phyloP scores from a whole-genome alignment of 2,113 vertebrate species.

The Chloebia gouldiae region DNA sequence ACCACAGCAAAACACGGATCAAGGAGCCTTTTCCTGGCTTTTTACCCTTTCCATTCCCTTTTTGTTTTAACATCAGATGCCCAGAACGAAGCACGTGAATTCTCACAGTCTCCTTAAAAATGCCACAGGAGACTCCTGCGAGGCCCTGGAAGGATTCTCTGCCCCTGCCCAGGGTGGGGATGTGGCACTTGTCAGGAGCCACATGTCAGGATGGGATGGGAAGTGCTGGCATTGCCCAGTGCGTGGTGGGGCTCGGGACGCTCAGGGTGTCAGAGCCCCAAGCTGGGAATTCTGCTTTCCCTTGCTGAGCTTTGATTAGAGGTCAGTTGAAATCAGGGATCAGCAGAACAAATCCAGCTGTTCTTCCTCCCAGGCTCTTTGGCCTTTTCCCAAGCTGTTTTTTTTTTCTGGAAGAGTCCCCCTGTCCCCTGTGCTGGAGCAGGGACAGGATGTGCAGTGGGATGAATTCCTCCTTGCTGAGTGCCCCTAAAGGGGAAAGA shows the following conservation, averaged over 20 bases:
- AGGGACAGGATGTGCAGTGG: background rate
- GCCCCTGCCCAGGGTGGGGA: rapidly evolving
- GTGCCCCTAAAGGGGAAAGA: rapidly evolving
- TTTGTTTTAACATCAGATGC: background rate
- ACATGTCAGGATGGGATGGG: rapidly evolving
- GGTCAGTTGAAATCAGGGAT: background rate
- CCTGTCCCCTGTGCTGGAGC: rapidly evolving
- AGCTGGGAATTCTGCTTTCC: background rate
- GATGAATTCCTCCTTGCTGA: background rate
- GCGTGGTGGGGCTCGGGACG: rapidly evolving
- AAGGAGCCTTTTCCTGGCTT: background rate
- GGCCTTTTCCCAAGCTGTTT: rapidly evolving
- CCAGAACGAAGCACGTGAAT: rapidly evolving
- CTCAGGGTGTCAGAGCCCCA: rapidly evolving
- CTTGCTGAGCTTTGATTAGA: rapidly evolving
- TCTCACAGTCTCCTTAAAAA: background rate
- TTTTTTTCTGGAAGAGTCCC: background rate
- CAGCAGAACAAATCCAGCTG: background rate
- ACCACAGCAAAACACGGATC: rapidly evolving
- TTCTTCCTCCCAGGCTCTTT: background rate
- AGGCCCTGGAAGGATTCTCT: background rate
- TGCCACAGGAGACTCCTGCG: rapidly evolving
- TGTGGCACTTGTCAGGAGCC: background rate
- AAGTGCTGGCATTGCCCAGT: rapidly evolving
- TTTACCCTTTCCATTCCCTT: background rate